These are phyloP conservation scores for Scophthalmus maximus DNA, from an alignment of 2,113 vertebrate species.

Conservation along the genomic window DNA sequence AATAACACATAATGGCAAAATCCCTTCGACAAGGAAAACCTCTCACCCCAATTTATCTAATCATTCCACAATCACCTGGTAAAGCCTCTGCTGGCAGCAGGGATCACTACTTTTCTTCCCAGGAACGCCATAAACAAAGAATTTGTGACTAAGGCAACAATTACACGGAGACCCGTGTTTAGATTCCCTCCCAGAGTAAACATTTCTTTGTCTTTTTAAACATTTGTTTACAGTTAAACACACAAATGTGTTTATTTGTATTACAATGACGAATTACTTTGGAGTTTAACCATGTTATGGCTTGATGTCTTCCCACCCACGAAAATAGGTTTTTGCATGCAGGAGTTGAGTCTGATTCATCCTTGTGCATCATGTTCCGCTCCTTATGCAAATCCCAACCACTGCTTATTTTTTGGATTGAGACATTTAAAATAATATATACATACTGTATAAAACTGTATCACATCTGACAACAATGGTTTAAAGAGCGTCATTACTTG, in stretches of 20 bases:
- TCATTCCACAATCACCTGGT: slow-evolving; percentile 36
- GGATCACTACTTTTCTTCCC: slow-evolving; percentile 37
- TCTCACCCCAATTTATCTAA: slow-evolving; percentile 30
- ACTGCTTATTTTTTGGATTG: background rate
- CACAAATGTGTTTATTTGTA: slow-evolving; percentile 27
- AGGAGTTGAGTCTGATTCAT: slow-evolving; percentile 33
- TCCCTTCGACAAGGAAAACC: slow-evolving; percentile 24
- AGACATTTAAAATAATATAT: background rate
- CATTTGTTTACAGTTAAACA: slow-evolving; percentile 43
- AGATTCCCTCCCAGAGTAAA: slow-evolving; percentile 28
- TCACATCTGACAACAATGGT: background rate
- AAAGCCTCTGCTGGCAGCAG: slow-evolving; percentile 37
- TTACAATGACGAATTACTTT: slow-evolving; percentile 16
- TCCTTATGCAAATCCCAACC: slow-evolving; percentile 8
- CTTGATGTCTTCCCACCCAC: slow-evolving; percentile 21
- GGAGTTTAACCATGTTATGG: slow-evolving; percentile 46
- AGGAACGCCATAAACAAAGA: slow-evolving; percentile 51
- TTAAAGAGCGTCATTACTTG: background rate
- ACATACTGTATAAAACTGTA: background rate
- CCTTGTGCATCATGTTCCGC: slow-evolving; percentile 14
- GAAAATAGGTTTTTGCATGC: slow-evolving; percentile 26
- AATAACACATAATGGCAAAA: slow-evolving; percentile 30
- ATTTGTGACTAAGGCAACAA: slow-evolving; percentile 51
- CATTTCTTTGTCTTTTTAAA: slow-evolving; percentile 40
- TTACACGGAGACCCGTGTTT: slow-evolving; percentile 48